A percentile compares a stretch with the other conserved stretches of the same genome.
These are phyloP conservation scores for Dromococcyx pavoninus DNA, from an alignment of 2,797 vertebrate species.

Conservation along the genomic window DNA sequence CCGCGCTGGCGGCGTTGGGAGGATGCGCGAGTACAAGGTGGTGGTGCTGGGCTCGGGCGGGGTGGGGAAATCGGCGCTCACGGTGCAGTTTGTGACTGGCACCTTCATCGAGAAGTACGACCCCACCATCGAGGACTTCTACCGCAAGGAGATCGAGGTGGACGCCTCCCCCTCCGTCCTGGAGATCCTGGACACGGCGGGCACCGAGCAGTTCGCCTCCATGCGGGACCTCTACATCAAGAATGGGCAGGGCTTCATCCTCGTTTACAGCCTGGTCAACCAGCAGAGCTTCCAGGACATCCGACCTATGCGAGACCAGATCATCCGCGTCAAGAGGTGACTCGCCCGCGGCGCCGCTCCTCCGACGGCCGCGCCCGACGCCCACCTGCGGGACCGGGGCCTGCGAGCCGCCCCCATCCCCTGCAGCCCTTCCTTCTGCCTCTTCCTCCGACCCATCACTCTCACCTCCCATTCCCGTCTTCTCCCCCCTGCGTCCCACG, in stretches of 20 bases:
- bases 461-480: no score
- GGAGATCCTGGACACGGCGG: conserved; percentile 96
- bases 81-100: conserved; percentile 96
- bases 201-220: conserved; percentile 97
- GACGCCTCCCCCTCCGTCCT: conserved; percentile 95
- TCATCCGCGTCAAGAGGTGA: conserved; percentile 97
- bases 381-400: conserved; percentile 31
- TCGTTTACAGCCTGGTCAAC: conserved; percentile 96
- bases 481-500: no score
- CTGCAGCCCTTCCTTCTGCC: neutral
- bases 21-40: conserved; percentile 98
- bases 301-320: conserved; percentile 96
- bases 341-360: conserved; percentile 3
- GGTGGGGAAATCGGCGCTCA: conserved; percentile 96
- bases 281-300: conserved; percentile 99
- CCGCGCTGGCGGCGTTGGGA: conserved; percentile 67
- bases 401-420: neutral
- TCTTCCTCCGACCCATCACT: no score
- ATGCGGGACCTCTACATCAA: conserved; percentile 98
- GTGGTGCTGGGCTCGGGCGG: conserved; percentile 97
- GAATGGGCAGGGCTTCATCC: conserved; percentile 96
- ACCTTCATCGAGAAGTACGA: conserved; percentile 98
- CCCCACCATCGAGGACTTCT: conserved; percentile 97
- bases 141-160: conserved; percentile 97
- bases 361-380: conserved; percentile 12